A percentile compares a stretch with the other conserved stretches of the same genome.
These are phyloP conservation scores for Parus major DNA, from an alignment of 2,113 vertebrate genomes.

Conservation along the genomic window DNA sequence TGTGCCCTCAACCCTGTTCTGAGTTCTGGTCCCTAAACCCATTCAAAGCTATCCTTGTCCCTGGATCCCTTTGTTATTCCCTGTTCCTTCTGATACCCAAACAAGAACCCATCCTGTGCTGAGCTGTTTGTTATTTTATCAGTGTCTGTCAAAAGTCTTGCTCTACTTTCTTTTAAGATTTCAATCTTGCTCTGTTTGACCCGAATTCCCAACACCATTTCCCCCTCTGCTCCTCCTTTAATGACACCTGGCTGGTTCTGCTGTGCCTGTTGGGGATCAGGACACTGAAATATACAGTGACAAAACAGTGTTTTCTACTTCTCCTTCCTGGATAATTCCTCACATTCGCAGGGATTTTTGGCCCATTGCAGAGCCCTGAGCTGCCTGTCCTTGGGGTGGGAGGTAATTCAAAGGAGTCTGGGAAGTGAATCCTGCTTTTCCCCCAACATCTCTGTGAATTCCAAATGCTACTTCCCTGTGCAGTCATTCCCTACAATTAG, in stretches of 20 bases:
- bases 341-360: background rate
- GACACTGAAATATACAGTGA: background rate
- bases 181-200: background rate
- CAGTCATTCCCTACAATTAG: background rate
- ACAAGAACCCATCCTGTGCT: too few relatives aligned
- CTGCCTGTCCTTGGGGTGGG: background rate
- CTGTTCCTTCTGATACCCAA: too few relatives aligned
- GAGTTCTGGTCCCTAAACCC: too few relatives aligned
- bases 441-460: background rate
- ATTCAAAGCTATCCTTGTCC: too few relatives aligned
- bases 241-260: background rate
- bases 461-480: background rate
- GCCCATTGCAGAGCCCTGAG: background rate
- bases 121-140: too few relatives aligned
- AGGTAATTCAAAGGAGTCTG: background rate
- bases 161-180: background rate
- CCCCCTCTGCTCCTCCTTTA: background rate
- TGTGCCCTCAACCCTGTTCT: too few relatives aligned
- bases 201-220: background rate
- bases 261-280: too few relatives aligned
- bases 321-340: background rate
- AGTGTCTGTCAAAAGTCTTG: background rate
- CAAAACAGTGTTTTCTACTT: background rate
- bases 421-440: background rate
- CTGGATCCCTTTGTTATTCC: too few relatives aligned